Base-by-base conservation (phyloP, 2,113 vertebrate genomes). In the Bombycilla garrulus region DNA sequence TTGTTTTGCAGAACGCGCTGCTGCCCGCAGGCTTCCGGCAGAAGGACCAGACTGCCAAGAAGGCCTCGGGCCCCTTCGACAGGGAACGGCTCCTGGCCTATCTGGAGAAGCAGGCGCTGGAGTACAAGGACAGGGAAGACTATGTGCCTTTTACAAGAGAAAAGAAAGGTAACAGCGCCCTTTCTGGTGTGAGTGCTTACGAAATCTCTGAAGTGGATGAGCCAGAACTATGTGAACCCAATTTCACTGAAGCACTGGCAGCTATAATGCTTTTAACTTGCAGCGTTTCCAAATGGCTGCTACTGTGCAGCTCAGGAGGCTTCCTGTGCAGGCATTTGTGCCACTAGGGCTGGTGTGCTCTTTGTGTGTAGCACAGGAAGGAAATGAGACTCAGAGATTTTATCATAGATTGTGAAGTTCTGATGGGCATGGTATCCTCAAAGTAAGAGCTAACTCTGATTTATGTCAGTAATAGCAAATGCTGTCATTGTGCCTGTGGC, bases 11-110 rank as follows among this genome's bases (percentile, higher is more conserved):
- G 99, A 99, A 99, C 31, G 98, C 99, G 17, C 98, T 99, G 31
- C 98, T 99, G 88, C 99, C 99, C 36, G 99, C 99, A 5, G 99
- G 99, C 51, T 98, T 99, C 96, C 98, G 99, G 35, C 99, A 99
- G 96, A 99, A 99, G 85, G 99, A 99, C 97, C 99, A 99, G 97
- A 99, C 99, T 2, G 12, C 45, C 10, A 99, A 99, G 97, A 57
- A 61, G 3, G 97, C 96, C 24, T 99, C 99, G 0, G 99, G 99
- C 5, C 87, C 98, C 3, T 99, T 98, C 23, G 90, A 99, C 96
- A 97, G 99, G 71, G 99, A 99, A 0, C 72, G 97, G 23, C 98
- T 99, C 42, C 98, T 99, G 54, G 98, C 98, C 0, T 99, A 98
- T 70, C 95, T 99, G 95, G 99, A 99, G 97, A 99, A 99, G 94